phyloP scores from a whole-genome alignment of 2,888 invertebrate genomes.

The Acanthacorydalis orientalis region DNA sequence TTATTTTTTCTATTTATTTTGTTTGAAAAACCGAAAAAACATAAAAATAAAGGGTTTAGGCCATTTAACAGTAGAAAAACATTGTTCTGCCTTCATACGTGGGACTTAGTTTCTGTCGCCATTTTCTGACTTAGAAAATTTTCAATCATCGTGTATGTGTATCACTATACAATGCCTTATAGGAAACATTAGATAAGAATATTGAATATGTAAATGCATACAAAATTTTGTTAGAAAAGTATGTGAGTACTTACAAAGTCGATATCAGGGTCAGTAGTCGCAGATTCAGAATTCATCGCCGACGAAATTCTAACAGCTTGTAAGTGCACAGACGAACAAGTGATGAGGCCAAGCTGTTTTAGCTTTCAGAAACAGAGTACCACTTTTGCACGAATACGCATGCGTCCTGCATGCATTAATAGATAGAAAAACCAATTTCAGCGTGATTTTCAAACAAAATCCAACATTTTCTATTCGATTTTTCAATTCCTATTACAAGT shows the following conservation, averaged over 20 bases:
- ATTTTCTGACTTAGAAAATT: constrained; percentile 73
- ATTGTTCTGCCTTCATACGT: constrained; percentile 17
- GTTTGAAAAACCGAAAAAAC: too few species aligned
- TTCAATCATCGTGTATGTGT: constrained; percentile 16
- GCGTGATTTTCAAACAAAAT: too few species aligned
- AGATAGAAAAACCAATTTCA: too few species aligned
- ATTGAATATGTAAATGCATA: background rate
- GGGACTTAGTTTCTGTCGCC: constrained; percentile 66
- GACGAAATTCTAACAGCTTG: constrained; percentile 15
- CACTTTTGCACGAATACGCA: constrained; percentile 39
- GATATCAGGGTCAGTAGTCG: constrained; percentile 37
- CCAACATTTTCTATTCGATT: too few species aligned
- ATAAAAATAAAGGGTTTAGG: too few species aligned
- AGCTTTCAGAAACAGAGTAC: constrained; percentile 33
- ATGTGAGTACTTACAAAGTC: constrained; percentile 38
- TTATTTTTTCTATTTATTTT: too few species aligned
- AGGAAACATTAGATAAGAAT: too few species aligned
- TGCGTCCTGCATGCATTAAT: constrained; percentile 24
- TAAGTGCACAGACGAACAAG: constrained; percentile 4
- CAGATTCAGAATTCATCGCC: constrained; percentile 51
- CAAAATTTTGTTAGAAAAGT: constrained; percentile 7
- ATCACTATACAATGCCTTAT: too few species aligned
- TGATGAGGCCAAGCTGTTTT: constrained; percentile 11
- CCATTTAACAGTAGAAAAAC: too few species aligned
- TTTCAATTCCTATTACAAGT: too few species aligned